Conservation (phyloP, 2,888 invertebrate genomes). For the Pollenia griseotomentosa region DNA sequence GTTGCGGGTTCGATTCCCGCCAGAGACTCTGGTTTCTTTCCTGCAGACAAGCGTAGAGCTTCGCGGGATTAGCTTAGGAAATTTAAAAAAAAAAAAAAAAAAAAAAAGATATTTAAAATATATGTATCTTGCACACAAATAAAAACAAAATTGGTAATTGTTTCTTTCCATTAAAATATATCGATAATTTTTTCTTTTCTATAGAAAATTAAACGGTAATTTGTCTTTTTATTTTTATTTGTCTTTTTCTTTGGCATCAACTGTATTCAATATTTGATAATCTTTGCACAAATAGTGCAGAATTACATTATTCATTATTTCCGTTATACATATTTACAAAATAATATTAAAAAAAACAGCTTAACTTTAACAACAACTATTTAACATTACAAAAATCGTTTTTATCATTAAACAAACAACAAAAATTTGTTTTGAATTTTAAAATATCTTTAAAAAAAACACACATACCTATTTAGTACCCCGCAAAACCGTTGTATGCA, state of each 20-base stretch:
- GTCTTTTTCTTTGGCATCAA: constrained; percentile 18
- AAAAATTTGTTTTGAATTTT: constrained; percentile 11
- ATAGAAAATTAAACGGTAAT: no score
- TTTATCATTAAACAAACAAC: constrained; percentile 52
- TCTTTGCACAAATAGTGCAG: constrained; percentile 61
- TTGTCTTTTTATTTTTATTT: no score
- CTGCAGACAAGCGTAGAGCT: no score
- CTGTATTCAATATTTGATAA: constrained; percentile 49
- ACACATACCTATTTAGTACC: background rate
- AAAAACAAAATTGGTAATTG: no score
- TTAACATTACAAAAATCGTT: constrained; percentile 58
- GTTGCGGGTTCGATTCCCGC: no score
- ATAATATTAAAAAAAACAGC: constrained; percentile 8
- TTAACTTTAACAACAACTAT: constrained; percentile 30
- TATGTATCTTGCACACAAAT: no score
- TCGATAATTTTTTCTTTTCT: no score
- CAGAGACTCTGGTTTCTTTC: no score
- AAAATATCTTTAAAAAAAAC: background rate
- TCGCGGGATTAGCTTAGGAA: no score
- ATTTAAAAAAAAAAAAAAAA: no score
- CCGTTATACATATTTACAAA: constrained; percentile 61
- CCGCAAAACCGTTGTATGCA: constrained; percentile 7
- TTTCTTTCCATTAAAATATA: no score
- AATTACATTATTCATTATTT: constrained; percentile 68
- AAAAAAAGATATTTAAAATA: no score